Conservation (phyloP, 35 echinoderm and acorn worm species). For the Patiria miniata region DNA sequence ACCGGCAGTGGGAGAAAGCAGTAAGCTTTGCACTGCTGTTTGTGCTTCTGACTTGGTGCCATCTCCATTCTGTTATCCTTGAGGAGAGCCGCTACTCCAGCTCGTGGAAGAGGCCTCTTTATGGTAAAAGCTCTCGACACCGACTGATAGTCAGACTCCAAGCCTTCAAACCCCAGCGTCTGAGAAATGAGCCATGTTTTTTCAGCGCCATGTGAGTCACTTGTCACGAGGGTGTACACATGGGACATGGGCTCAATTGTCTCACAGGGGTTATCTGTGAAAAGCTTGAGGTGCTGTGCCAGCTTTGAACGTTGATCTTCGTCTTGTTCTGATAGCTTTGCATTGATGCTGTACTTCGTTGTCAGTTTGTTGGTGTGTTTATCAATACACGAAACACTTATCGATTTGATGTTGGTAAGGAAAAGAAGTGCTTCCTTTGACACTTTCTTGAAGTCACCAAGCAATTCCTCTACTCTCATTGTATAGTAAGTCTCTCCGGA, state of each 20-base stretch:
- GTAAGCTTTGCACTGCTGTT: not conserved
- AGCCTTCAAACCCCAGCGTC: not conserved
- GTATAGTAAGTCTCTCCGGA: not conserved
- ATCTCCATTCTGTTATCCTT: not conserved
- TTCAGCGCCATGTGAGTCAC: not conserved
- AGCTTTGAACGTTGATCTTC: not conserved
- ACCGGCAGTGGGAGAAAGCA: constrained; percentile 74
- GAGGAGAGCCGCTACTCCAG: constrained; percentile 15
- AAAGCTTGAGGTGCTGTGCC: not conserved
- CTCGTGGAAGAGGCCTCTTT: constrained; percentile 22
- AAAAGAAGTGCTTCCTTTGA: constrained; percentile 35
- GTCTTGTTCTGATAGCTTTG: constrained; percentile 8
- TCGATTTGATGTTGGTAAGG: constrained; percentile 41
- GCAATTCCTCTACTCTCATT: not conserved
- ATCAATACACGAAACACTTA: constrained; percentile 47
- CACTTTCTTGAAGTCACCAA: constrained; percentile 27
- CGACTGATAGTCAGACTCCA: not conserved
- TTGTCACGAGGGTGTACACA: not conserved
- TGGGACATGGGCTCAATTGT: not conserved
- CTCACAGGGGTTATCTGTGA: not conserved
- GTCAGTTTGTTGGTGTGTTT: not conserved
- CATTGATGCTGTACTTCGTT: constrained; percentile 16
- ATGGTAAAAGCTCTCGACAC: not conserved
- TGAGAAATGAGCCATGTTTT: not conserved
- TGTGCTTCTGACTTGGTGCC: too few species aligned